A percentile compares a stretch with the other conserved stretches of the same genome.
phyloP scores from a whole-genome alignment of 2,888 invertebrate species.

The Belgica antarctica region DNA sequence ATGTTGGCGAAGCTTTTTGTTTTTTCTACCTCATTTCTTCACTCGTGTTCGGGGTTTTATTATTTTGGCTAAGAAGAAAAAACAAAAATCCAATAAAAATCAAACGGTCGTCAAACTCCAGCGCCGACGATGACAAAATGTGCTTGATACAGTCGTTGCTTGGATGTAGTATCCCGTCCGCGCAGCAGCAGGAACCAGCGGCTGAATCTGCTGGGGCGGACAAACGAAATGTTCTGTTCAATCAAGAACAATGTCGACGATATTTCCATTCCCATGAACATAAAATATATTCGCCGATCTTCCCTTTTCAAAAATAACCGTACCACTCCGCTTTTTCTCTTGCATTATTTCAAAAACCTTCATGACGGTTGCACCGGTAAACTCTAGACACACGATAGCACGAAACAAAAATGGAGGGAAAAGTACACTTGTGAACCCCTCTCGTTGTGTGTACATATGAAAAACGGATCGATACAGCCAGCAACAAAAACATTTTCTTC shows the following conservation, averaged over 20 bases:
- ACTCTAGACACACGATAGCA: no score
- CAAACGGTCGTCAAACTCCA: conserved; percentile 43
- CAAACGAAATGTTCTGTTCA: background rate
- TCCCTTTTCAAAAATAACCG: no score
- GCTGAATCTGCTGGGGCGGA: background rate
- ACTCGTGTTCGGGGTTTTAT: background rate
- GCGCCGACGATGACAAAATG: background rate
- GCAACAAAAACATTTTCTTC: conserved; percentile 22
- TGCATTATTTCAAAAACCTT: conserved; percentile 1
- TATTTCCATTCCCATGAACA: background rate
- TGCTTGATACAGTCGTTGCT: background rate
- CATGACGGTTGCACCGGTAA: conserved; percentile 24
- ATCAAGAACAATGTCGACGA: background rate
- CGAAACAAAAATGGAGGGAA: background rate
- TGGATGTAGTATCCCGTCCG: background rate
- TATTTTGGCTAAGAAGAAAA: background rate
- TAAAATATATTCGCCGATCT: no score
- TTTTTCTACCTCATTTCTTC: no score
- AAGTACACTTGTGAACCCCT: conserved; percentile 9
- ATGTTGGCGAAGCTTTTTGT: background rate
- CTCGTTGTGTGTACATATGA: background rate
- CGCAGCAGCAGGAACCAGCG: no score
- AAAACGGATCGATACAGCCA: conserved; percentile 35
- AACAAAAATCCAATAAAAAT: conserved; percentile 42
- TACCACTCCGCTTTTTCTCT: no score